A percentile compares a stretch with the other conserved stretches of the same genome.
Conservation (phyloP, 2,888 invertebrate species). For the Cataglyphis altisquamis region DNA sequence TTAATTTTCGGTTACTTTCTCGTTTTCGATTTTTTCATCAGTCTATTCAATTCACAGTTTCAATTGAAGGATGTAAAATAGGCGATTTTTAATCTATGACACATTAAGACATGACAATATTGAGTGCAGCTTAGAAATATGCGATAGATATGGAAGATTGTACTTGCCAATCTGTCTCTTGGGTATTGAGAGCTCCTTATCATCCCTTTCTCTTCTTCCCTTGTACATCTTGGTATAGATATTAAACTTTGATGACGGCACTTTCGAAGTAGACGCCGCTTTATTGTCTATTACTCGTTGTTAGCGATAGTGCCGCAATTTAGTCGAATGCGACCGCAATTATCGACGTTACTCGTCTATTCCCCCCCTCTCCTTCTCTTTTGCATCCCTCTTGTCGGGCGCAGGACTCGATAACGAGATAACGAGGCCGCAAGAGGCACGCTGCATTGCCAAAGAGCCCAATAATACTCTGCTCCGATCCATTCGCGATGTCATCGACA, state of each 20-base stretch:
- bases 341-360: conserved; percentile 50
- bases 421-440: conserved; percentile 65
- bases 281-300: conserved; percentile 60
- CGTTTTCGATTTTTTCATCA: background rate
- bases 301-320: conserved; percentile 63
- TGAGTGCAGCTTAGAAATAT: background rate
- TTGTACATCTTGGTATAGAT: background rate
- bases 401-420: conserved; percentile 72
- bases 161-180: background rate
- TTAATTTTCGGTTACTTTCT: background rate
- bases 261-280: conserved; percentile 54
- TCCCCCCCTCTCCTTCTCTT: background rate
- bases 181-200: background rate
- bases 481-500: conserved; percentile 59
- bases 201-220: background rate
- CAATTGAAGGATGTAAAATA: background rate
- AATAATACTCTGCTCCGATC: conserved; percentile 67
- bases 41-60: background rate
- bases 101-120: background rate
- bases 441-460: conserved; percentile 53
- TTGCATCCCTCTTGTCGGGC: conserved; percentile 46
- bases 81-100: background rate
- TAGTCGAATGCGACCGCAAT: conserved; percentile 62
- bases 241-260: conserved; percentile 50
- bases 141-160: background rate